A percentile compares a stretch with the other conserved stretches of the same genome.
Conservation (phyloP, 2,888 invertebrate genomes). For the Noctua pronuba region DNA sequence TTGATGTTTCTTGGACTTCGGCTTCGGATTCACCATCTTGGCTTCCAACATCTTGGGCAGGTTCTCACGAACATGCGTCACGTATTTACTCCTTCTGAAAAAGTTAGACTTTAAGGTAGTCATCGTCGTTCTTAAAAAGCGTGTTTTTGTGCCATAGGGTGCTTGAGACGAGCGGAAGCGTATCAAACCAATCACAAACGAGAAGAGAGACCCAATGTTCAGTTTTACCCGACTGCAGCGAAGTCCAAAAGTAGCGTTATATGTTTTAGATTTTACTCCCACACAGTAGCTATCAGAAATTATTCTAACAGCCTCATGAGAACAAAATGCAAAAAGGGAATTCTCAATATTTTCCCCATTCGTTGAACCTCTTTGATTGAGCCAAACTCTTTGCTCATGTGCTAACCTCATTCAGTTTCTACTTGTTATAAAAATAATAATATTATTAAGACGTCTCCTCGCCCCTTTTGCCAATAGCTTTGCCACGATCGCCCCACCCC, state of each 20-base stretch:
- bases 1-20: constrained; percentile 80
- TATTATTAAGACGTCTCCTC: background rate
- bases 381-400: background rate
- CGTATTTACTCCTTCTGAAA: constrained; percentile 83
- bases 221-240: background rate
- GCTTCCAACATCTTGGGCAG: constrained; percentile 81
- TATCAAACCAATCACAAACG: background rate
- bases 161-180: background rate
- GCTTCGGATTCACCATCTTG: constrained; percentile 76
- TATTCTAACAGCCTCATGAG: background rate
- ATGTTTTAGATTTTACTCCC: background rate
- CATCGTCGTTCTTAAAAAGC: background rate
- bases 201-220: background rate
- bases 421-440: background rate
- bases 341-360: background rate
- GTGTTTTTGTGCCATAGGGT: background rate
- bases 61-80: constrained; percentile 84
- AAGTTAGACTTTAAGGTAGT: constrained; percentile 1
- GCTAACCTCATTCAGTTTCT: background rate
- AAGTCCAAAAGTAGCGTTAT: background rate
- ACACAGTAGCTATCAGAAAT: background rate
- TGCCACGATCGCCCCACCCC: background rate
- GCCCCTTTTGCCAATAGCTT: background rate
- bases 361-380: background rate
- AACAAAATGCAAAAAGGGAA: too few species aligned